These are phyloP conservation scores for Lycia hirtaria DNA, from an alignment of 2,888 invertebrate species.

Conservation along the genomic window DNA sequence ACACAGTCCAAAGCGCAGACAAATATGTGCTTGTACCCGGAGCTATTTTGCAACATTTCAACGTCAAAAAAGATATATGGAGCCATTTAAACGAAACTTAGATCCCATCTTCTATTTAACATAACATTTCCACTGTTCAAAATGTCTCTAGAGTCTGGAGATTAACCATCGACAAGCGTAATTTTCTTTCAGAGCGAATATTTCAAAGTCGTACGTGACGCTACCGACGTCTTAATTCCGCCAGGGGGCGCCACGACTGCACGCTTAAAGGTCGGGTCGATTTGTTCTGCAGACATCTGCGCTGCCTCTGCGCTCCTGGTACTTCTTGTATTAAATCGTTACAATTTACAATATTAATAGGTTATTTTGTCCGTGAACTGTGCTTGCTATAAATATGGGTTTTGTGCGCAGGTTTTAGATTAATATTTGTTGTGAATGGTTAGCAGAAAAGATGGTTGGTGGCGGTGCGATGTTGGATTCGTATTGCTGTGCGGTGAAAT, in stretches of 20 bases:
- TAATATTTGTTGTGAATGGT: conserved; percentile 57
- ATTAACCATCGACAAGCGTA: conserved; percentile 9
- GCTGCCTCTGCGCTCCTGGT: conserved; percentile 56
- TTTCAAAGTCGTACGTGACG: conserved; percentile 30
- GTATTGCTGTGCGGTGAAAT: conserved; percentile 39
- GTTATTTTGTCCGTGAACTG: conserved; percentile 70
- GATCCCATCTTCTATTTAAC: conserved; percentile 14
- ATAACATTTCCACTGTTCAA: conserved; percentile 12
- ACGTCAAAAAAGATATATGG: conserved; percentile 12
- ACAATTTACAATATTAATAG: conserved; percentile 78
- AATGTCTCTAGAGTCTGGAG: conserved; percentile 3
- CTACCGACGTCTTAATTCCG: conserved; percentile 39
- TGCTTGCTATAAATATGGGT: conserved; percentile 65
- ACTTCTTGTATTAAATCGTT: conserved; percentile 66
- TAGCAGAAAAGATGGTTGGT: conserved; percentile 40
- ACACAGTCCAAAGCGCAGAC: not conserved
- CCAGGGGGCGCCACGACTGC: conserved; percentile 43
- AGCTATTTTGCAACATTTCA: not conserved
- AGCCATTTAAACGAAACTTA: conserved; percentile 7
- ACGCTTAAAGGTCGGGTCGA: conserved; percentile 54
- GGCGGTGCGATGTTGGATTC: conserved; percentile 37
- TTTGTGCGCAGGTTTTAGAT: conserved; percentile 48
- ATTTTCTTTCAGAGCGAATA: conserved; percentile 14
- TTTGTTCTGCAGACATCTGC: conserved; percentile 57
- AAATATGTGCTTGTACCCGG: not conserved